Percentiles rank a stretch among this genome's conserved stretches.
phyloP scores from a whole-genome alignment of 2,113 vertebrate species.

The Numenius arquata region DNA sequence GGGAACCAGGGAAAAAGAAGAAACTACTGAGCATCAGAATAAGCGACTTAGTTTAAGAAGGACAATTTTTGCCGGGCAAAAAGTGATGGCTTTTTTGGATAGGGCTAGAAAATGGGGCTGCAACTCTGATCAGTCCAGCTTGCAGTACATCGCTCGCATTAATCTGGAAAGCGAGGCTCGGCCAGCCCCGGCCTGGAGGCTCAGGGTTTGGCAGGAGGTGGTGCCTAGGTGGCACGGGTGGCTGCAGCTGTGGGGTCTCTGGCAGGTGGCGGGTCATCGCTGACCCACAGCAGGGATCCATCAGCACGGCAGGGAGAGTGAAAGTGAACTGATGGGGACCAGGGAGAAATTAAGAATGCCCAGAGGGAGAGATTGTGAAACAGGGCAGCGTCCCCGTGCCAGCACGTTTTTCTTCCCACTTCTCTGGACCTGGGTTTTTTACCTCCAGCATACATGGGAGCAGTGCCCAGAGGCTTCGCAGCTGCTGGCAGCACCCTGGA shows the following conservation, averaged over 20 bases:
- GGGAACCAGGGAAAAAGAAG: background rate
- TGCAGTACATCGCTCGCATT: background rate
- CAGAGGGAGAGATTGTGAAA: background rate
- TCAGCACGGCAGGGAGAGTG: background rate
- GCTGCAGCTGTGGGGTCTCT: rapidly evolving
- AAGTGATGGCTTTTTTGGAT: slow-evolving; percentile 27
- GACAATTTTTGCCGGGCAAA: background rate
- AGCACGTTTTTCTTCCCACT: background rate
- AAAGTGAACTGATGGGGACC: rapidly evolving
- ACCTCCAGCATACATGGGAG: rapidly evolving
- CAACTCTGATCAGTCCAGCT: background rate
- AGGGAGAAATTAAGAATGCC: background rate
- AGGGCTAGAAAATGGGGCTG: background rate
- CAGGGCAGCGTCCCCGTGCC: rapidly evolving
- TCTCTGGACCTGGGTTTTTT: background rate
- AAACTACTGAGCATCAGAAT: background rate
- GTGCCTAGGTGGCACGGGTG: background rate
- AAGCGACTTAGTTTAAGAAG: background rate
- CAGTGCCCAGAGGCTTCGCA: rapidly evolving
- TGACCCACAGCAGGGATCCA: background rate
- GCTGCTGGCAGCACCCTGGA: background rate
- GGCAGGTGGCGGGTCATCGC: background rate
- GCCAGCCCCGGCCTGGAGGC: background rate
- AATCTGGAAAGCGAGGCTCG: rapidly evolving
- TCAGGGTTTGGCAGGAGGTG: background rate